A percentile compares a stretch with the other conserved stretches of the same genome.
Conservation (phyloP, 2,113 vertebrate species). For the Pomatorhinus ruficollis region DNA sequence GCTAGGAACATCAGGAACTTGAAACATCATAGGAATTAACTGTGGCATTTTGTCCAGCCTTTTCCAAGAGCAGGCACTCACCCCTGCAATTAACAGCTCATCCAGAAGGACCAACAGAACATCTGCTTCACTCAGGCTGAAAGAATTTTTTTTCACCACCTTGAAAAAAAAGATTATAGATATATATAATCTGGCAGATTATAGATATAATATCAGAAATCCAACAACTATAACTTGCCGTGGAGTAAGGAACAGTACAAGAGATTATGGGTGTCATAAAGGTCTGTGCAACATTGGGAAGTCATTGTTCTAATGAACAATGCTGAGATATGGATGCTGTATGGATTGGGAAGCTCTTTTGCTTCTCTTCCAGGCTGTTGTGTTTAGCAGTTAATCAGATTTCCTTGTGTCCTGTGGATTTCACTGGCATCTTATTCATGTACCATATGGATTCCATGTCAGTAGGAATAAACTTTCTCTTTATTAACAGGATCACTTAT, state of each 20-base stretch:
- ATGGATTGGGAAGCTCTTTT: background rate
- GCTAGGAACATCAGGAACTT: background rate
- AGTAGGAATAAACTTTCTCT: background rate
- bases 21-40: background rate
- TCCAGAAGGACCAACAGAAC: background rate
- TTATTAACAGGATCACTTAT: background rate
- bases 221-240: rapidly evolving
- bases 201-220: background rate
- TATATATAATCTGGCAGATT: too few relatives aligned
- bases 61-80: background rate
- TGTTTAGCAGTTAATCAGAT: background rate
- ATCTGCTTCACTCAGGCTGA: background rate
- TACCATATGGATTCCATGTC: background rate
- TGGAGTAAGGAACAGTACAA: background rate
- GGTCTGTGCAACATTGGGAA: background rate
- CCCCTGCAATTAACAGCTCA: background rate
- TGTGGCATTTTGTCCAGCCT: background rate
- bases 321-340: background rate
- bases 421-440: background rate
- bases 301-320: background rate
- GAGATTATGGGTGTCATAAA: background rate
- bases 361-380: background rate
- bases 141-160: background rate
- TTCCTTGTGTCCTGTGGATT: background rate
- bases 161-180: background rate